Base-by-base conservation (phyloP, 2,888 invertebrate species). In the Eupeodes latifasciatus region DNA sequence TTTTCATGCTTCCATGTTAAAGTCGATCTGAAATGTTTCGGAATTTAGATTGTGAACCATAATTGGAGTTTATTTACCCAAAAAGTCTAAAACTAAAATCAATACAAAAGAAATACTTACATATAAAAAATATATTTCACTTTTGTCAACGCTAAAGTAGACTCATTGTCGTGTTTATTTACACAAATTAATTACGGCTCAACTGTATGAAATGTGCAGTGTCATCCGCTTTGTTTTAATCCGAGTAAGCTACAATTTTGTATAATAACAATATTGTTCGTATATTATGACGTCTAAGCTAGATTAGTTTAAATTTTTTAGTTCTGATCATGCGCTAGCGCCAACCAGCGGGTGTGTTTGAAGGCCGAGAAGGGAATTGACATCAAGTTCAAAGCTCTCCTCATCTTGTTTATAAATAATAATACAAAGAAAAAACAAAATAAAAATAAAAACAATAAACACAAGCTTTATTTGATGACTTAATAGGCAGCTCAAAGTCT, bases 381-480 rank as follows among this genome's bases (percentile, higher is more conserved):
- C 44, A 19, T 49, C 66, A 66, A 66, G 66, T 66, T 66, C 66
- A 66, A 49, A 66, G 66, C 66, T 66, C 69, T 34, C 27, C 4
- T 19, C 27, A 66, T 27, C 27, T 27, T 49, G 34, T 49, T 6
- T 27, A 49, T 5, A 11, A 12, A 67, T 34, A 51, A 10, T 27
- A 67, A 59, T 9, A 67, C 1, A 27, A 47, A 64, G 10, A 19
- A 2, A 64, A 12, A 16, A 47, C 7, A 64, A 47, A 12, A 19
- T 49, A 1, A 5, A 27, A 47, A 64, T 27, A 19, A 2, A 64
- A 19, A 5, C n/a, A 16, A 47, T 7, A 64, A 47, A 12, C 44
- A 66, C 27, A 27, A 27, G 19, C 47, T 51, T 34, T 61, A 36
- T 2, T 53, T 27, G 6, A 12, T 36, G 16, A 36, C 5, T 53